Conservation (phyloP, 2,888 invertebrate genomes). For the Lissocephala sabroskyi region DNA sequence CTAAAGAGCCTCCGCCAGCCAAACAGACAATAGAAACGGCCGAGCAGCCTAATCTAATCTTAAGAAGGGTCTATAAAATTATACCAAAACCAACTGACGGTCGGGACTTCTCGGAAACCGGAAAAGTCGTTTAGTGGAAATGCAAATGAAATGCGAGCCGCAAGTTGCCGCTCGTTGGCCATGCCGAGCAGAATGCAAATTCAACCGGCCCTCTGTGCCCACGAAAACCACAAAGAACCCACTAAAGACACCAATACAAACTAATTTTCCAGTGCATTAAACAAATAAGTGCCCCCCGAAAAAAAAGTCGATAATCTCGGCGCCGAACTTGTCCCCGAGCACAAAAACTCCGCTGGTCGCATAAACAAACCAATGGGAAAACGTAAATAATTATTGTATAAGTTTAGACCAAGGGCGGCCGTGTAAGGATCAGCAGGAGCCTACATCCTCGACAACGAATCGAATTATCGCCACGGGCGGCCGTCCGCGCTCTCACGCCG, state of each 20-base stretch:
- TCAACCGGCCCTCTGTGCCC: too few species aligned
- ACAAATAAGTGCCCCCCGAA: slow-evolving; percentile 19
- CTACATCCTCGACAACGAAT: too few species aligned
- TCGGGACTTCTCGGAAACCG: slow-evolving; percentile 54
- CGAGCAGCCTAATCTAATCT: slow-evolving; percentile 50
- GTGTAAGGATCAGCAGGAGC: slow-evolving; percentile 19
- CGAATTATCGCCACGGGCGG: slow-evolving; percentile 55
- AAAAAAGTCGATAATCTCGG: not conserved
- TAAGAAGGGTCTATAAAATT: slow-evolving; percentile 49
- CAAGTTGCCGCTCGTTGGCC: too few species aligned
- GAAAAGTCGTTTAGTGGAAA: slow-evolving; percentile 48
- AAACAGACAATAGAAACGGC: slow-evolving; percentile 41
- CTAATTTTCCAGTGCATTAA: slow-evolving; percentile 58
- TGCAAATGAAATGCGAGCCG: slow-evolving; percentile 20
- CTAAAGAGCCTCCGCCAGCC: slow-evolving; percentile 12
- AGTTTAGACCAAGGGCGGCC: slow-evolving; percentile 27
- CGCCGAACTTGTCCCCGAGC: not conserved
- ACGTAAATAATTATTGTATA: slow-evolving; percentile 63
- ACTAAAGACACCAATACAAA: slow-evolving; percentile 33
- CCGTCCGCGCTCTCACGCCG: slow-evolving; percentile 47
- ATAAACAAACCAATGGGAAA: slow-evolving; percentile 15
- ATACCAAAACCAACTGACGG: too few species aligned
- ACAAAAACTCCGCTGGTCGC: too few species aligned
- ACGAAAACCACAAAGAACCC: not conserved
- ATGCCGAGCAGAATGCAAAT: too few species aligned